Evolutionary conservation across 2,888 invertebrate species (phyloP), one percentile per base, ranked within the genome.

Genomic region (Choreutis nemorana): DNA sequence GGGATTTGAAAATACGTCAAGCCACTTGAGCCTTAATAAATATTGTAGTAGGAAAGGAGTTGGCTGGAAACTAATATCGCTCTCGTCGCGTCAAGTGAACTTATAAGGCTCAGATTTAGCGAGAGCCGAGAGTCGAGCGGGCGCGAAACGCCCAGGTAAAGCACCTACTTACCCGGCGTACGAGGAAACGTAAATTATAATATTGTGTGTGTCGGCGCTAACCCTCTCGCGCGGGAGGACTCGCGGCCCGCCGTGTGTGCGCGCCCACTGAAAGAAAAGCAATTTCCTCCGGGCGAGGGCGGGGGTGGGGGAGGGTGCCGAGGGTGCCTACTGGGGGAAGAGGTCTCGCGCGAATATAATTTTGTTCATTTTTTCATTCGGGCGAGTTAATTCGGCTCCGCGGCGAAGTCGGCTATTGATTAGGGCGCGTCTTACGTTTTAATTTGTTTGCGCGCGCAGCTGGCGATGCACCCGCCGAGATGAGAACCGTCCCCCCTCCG

Each of bases 331-430:
- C 18, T 24, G 26, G 61, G 70, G 65, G 55, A 55, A 58, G 66
- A 63, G 68, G 64, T 71, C 71, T 70, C 71, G 73, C 75, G 75
- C 75, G 77, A 77, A 78, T 78, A 78, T 78, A 77, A 78, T 78
- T 78, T 77, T 77, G 75, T 75, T 78, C 78, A 78, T 77, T 78
- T 78, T 78, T 77, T 77, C 68, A 77, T 78, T 75, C 72, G 75
- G 73, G 60, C 70, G 72, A 75, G 77, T 77, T 77, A 78, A 77
- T 78, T 77, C 77, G 66, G 68, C 73, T 75, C 60, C 68, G 71
- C 68, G 68, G 72, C 70, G 68, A 60, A 67, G 68, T 63, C 65
- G 65, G 78, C 77, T 78, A 78, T 78, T 78, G 78, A 78, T 78
- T 78, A 78, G 77, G 77, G 73, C 72, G 78, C 77, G 77, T 78